A percentile compares a stretch with the other conserved stretches of the same genome.
Evolutionary conservation across 2,113 vertebrate species (phyloP).

Genomic region (Regulus satrapa): DNA sequence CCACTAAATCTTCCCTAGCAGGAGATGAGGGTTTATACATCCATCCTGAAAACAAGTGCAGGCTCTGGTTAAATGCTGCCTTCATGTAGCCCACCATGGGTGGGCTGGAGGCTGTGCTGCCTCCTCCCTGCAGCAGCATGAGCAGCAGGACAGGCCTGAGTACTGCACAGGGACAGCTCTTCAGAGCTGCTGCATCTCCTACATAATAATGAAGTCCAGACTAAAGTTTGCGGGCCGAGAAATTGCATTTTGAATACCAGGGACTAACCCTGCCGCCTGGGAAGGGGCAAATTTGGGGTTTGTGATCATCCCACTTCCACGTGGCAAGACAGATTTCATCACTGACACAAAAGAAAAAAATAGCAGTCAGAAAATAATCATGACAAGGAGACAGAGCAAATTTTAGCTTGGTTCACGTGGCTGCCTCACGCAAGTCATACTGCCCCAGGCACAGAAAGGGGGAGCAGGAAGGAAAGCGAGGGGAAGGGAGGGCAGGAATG

Average conservation of each 20-base stretch:
- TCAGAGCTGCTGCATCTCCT: neutral
- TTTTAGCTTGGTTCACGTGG: neutral
- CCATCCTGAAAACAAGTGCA: neutral
- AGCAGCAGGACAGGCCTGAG: neutral
- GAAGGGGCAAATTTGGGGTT: neutral
- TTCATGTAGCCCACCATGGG: rapidly evolving
- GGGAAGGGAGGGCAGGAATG: neutral
- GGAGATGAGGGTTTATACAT: neutral
- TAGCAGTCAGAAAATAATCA: neutral
- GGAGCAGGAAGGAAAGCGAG: neutral
- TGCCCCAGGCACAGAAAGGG: neutral
- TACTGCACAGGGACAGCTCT: neutral
- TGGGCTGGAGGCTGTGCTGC: neutral
- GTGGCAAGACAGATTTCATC: neutral
- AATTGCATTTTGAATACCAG: neutral
- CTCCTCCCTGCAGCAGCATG: rapidly evolving
- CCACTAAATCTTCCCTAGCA: neutral
- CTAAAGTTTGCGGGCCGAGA: neutral
- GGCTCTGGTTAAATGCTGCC: neutral
- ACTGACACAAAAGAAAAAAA: neutral
- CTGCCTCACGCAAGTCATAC: neutral
- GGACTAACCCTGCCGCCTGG: neutral
- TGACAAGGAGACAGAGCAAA: neutral
- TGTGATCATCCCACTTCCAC: neutral
- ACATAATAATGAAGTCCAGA: neutral